phyloP scores from a whole-genome alignment of 1,140 invertebrate genomes.

The Vanessa atalanta region DNA sequence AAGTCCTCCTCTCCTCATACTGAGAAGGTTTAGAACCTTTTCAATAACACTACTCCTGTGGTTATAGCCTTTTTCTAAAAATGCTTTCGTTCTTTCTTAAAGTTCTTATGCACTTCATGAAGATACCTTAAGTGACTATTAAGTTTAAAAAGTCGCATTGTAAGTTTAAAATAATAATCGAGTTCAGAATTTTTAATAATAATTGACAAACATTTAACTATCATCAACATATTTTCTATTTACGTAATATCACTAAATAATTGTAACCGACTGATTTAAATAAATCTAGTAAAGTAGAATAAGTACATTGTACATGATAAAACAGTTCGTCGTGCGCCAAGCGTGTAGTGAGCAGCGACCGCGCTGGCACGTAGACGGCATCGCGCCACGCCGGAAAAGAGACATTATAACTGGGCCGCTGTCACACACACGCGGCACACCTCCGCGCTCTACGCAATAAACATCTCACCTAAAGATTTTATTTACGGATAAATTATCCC shows the following conservation, averaged over 20 bases:
- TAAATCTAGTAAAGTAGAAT: no score
- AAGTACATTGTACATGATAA: neutral
- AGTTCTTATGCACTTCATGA: no score
- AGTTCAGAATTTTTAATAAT: no score
- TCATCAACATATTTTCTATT: no score
- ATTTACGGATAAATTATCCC: conserved; percentile 29
- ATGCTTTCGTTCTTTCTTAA: neutral
- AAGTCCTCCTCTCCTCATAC: no score
- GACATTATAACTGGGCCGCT: conserved; percentile 47
- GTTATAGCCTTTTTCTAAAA: neutral
- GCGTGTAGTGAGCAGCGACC: conserved; percentile 42
- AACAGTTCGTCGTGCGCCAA: conserved; percentile 13
- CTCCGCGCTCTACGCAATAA: conserved; percentile 35
- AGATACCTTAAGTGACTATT: no score
- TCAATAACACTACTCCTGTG: neutral
- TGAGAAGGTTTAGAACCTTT: neutral
- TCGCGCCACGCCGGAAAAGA: conserved; percentile 43
- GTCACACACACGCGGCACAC: conserved; percentile 40
- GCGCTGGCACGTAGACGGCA: conserved; percentile 56
- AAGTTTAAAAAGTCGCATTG: no score
- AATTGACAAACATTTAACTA: no score
- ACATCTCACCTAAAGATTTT: conserved; percentile 36
- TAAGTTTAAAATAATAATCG: no score
- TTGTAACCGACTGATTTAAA: no score
- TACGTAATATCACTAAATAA: no score